Base-by-base conservation (phyloP, 2,113 vertebrate species). In the Condylura cristata region DNA sequence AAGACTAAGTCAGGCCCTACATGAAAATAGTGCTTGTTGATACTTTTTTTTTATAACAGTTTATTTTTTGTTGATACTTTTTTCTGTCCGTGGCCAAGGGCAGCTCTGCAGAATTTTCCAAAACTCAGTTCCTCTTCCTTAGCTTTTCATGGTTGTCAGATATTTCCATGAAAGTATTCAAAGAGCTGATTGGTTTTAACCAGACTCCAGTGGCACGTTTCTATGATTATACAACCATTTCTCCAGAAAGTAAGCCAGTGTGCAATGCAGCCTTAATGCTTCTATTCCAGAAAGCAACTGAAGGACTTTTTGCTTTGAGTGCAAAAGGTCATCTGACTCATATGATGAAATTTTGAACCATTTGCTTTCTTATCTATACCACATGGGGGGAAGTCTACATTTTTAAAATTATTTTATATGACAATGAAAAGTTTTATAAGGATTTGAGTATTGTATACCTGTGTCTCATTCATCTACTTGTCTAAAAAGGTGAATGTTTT, bases 391-490 rank as follows among this genome's bases (percentile, higher is more conserved):
- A 80, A 86, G 71, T 71, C 68, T 70, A 20, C 24, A 61, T n/a
- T 37, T 86, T 89, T 90, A 65, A 24, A 65, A 24, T 75, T 93
- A 32, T 95, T 89, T 93, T 95, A 39, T 81, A 51, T 82, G 58
- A 71, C 72, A 86, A 95, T 63, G 80, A 82, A 95, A 96, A 72
- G 18, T 34, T 91, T 65, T 92, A 17, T 81, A 66, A 79, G 60
- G 28, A 74, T 82, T 88, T 89, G 22, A 82, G 16, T 58, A 13
- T 3, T 1, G 39, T 71, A 63, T 80, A 20, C 1, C 82, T 82
- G 71, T 46, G 8, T 81, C 61, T 93, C 24, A 66, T 65, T 20
- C 53, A 28, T 30, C 13, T 71, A 3, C 34, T 63, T 12, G 48
- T 51, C 74, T 53, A 76, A 61, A 34, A 82, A 65, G n/a, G 60